Base-by-base conservation (phyloP, 2,888 invertebrate species). In the Drosophila crucigera region DNA sequence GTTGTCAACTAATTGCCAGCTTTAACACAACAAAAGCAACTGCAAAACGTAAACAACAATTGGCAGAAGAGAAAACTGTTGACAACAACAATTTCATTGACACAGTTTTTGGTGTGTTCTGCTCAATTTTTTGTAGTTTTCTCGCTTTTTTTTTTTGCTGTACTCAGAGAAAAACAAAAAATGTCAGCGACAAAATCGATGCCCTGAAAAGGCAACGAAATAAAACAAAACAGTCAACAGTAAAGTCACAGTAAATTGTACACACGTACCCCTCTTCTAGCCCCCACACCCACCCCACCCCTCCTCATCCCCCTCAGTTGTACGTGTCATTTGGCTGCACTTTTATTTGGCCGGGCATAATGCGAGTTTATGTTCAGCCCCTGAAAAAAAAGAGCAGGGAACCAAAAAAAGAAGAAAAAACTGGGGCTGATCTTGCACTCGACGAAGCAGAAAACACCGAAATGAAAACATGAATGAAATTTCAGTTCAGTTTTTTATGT, bases 241-340 rank as follows among this genome's bases (percentile, higher is more conserved):
- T 76, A 87, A 81, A 83, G 80, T 83, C 80, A 76, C 80, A 80
- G 83, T 84, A 84, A 84, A 82, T 84, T 80, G 80, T 71, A 84
- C 76, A 70, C 43, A 54, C 41, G 53, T 68, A 59, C 39, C 50
- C 11, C 47, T 39, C 10, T 22, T 4, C 33, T 2, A 31, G 0
- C 2, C 5, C 6, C 33, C 52, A 0, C 14, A 16, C 22, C 10
- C 6, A 6, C 1, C 7, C 28, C 47, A 31, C 9, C 10, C 10
- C 22, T 1, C 37, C n/a, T 7, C 4, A 31, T 60, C 11, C 4
- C 11, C 1, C 33, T 14, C 77, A 77, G 73, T 79, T 83, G 85
- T 84, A 88, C 85, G 85, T 85, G 88, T 84, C 85, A 88, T 85
- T 85, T 87, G 88, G 83, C 81, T 85, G 88, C 88, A 85, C 77